A percentile compares a stretch with the other conserved stretches of the same genome.
Evolutionary conservation across 1,140 invertebrate species (phyloP).

Genomic region (Drosophila carrolli): DNA sequence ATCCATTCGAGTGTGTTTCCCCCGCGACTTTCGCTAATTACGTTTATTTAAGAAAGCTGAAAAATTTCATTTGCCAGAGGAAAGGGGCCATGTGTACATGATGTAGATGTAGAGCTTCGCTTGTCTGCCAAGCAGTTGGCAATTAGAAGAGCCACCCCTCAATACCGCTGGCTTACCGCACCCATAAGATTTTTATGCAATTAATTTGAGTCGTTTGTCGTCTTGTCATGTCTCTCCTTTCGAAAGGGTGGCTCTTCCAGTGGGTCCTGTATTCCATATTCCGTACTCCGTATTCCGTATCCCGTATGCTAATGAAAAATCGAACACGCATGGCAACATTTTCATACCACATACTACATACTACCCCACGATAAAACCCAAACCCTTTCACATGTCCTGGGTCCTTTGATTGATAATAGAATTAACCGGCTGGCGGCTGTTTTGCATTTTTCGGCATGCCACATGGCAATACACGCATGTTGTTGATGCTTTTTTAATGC

Average conservation of each 20-base stretch:
- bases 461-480: slow-evolving; percentile 42
- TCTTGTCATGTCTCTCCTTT: slow-evolving; percentile 63
- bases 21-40: slow-evolving; percentile 59
- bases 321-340: slow-evolving; percentile 65
- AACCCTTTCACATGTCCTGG: slow-evolving; percentile 9
- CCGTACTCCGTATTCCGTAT: slow-evolving; percentile 40
- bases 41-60: slow-evolving; percentile 80
- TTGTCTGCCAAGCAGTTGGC: slow-evolving; percentile 68
- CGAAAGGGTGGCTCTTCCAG: slow-evolving; percentile 23
- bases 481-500: slow-evolving; percentile 78
- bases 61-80: slow-evolving; percentile 24
- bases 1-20: background rate
- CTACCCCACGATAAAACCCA: background rate
- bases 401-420: slow-evolving; percentile 78
- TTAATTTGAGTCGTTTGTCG: slow-evolving; percentile 78
- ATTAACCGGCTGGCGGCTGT: slow-evolving; percentile 66
- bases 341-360: slow-evolving; percentile 5
- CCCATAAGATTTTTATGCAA: slow-evolving; percentile 76
- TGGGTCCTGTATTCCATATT: slow-evolving; percentile 5
- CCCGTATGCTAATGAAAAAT: slow-evolving; percentile 80
- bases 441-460: slow-evolving; percentile 76
- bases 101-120: background rate
- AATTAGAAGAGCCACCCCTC: slow-evolving; percentile 57
- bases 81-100: background rate
- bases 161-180: slow-evolving; percentile 8